These are phyloP conservation scores for Diploscapter pachys DNA, from an alignment of 1,140 invertebrate genomes.

Conservation along the genomic window DNA sequence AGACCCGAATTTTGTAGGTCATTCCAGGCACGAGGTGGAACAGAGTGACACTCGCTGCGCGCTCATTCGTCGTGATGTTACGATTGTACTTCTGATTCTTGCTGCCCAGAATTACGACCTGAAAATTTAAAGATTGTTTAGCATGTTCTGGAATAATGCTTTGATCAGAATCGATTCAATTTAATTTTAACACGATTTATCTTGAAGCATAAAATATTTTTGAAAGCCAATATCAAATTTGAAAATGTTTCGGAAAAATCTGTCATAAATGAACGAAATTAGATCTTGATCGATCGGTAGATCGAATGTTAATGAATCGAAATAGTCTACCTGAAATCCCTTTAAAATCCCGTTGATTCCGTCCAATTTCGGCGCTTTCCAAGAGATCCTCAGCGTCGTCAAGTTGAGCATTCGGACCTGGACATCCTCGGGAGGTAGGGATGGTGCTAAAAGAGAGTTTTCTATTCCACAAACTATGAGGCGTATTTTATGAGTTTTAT, in stretches of 20 bases:
- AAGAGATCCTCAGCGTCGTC: constrained; percentile 74
- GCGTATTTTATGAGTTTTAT: no score
- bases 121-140: constrained; percentile 11
- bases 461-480: not conserved
- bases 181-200: no score
- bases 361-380: constrained; percentile 74
- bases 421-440: constrained; percentile 76
- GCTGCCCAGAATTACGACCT: constrained; percentile 57
- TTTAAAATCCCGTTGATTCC: constrained; percentile 77
- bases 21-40: constrained; percentile 54
- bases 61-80: constrained; percentile 57
- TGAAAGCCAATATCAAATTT: no score
- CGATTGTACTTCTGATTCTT: constrained; percentile 59
- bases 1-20: constrained; percentile 59
- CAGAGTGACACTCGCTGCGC: constrained; percentile 49
- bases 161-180: no score
- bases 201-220: no score
- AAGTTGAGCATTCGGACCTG: constrained; percentile 78
- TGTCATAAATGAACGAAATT: no score
- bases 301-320: not conserved
- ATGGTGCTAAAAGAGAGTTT: constrained; percentile 65
- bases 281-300: no score
- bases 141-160: no score
- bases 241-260: no score
- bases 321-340: constrained; percentile 59